These are phyloP conservation scores for Eufriesea mexicana DNA, from an alignment of 1,140 invertebrate species.

Conservation along the genomic window DNA sequence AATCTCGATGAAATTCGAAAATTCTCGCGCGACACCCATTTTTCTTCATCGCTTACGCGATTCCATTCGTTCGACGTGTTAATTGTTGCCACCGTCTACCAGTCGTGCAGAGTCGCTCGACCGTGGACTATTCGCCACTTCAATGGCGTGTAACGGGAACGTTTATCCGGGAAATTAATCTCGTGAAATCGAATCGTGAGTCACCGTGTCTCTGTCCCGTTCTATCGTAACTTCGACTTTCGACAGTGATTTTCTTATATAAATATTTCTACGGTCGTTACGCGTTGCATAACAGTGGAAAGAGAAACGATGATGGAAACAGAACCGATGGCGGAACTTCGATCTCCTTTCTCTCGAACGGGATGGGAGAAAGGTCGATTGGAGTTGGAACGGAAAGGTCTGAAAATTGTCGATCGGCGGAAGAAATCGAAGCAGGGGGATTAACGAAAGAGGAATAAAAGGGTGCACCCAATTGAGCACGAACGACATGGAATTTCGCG, in stretches of 20 bases:
- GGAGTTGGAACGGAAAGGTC: neutral
- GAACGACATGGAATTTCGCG: conserved; percentile 36
- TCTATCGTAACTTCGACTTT: neutral
- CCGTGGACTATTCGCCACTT: neutral
- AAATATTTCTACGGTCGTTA: too few species aligned
- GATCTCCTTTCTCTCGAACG: too few species aligned
- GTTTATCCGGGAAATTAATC: conserved; percentile 21
- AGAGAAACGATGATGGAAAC: too few species aligned
- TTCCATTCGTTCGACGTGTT: neutral
- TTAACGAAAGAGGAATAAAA: conserved; percentile 20
- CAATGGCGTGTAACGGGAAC: neutral
- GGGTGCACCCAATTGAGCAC: conserved; percentile 3
- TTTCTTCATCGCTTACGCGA: neutral
- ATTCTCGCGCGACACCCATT: neutral
- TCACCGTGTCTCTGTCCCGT: neutral
- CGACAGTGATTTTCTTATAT: too few species aligned
- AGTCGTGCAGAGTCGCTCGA: too few species aligned
- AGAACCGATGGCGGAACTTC: too few species aligned
- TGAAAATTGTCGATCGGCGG: conserved; percentile 3
- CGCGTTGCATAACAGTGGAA: too few species aligned
- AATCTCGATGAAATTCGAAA: conserved; percentile 4
- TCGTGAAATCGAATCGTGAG: neutral
- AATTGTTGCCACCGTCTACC: neutral
- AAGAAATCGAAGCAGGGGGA: neutral
- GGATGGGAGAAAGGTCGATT: neutral